Conservation (phyloP, 2,888 invertebrate species). For the Caenorhabditis afra region DNA sequence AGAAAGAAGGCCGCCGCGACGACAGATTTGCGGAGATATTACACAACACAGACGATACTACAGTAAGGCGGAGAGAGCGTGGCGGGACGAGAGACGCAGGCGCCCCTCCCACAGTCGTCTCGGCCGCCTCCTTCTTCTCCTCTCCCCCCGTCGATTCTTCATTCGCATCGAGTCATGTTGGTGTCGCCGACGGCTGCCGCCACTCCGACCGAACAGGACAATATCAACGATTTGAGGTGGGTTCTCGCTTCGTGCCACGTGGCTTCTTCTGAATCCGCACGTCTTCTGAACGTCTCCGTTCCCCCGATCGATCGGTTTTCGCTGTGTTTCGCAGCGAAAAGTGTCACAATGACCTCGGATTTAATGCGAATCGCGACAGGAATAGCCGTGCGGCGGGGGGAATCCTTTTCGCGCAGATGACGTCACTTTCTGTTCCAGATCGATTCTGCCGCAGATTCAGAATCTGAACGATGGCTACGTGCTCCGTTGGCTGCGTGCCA, state of each 20-base stretch:
- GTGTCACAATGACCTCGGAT: too few relatives aligned
- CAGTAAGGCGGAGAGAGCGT: constrained; percentile 43
- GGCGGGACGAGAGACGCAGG: background rate
- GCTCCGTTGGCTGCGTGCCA: constrained; percentile 67
- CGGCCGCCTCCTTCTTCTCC: constrained; percentile 3
- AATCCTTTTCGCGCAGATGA: too few relatives aligned
- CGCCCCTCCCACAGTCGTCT: background rate
- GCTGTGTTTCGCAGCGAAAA: too few relatives aligned
- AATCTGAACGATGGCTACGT: constrained; percentile 68
- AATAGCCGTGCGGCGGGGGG: too few relatives aligned
- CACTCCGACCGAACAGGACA: constrained; percentile 52
- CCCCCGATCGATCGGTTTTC: too few relatives aligned
- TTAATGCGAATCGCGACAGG: too few relatives aligned
- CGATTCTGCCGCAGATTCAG: constrained; percentile 65
- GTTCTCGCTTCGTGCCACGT: background rate
- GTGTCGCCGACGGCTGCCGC: constrained; percentile 58
- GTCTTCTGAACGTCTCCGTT: too few relatives aligned
- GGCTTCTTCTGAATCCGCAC: background rate
- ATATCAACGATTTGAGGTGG: constrained; percentile 66
- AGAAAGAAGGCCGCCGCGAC: constrained; percentile 10
- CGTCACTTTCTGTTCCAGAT: constrained; percentile 53
- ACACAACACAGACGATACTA: constrained; percentile 61
- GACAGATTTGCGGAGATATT: constrained; percentile 60
- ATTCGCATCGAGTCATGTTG: constrained; percentile 55
- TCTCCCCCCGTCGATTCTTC: constrained; percentile 14